Evolutionary conservation across 2,113 vertebrate species (phyloP).

Genomic region (Collichthys lucidus): DNA sequence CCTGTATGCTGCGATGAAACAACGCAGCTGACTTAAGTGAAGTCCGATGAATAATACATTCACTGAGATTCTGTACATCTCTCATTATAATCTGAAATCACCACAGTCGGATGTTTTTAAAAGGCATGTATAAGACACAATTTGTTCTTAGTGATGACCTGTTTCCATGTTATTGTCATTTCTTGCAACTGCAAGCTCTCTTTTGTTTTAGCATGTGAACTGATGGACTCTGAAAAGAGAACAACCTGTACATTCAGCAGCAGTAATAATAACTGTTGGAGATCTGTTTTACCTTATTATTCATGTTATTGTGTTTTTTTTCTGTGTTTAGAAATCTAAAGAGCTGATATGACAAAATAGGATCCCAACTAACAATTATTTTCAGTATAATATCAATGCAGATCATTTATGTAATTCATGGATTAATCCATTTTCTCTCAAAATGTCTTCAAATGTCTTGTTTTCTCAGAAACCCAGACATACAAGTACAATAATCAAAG

Average conservation of each 20-base stretch:
- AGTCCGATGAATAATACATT: constrained; percentile 69
- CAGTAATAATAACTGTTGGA: neutral
- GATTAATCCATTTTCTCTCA: neutral
- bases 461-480: neutral
- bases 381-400: neutral
- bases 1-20: constrained; percentile 25
- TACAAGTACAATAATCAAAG: too few relatives aligned
- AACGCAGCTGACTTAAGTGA: constrained; percentile 49
- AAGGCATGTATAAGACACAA: neutral
- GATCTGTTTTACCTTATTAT: neutral
- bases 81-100: constrained; percentile 30
- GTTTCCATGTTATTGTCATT: neutral
- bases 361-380: neutral
- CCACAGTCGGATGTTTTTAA: neutral
- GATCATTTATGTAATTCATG: neutral
- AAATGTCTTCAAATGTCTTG: neutral
- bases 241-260: too few relatives aligned
- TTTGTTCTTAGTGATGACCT: neutral
- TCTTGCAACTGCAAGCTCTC: neutral
- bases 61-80: constrained; percentile 31
- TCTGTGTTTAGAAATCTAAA: neutral
- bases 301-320: neutral
- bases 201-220: neutral
- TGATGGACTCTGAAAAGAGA: neutral
- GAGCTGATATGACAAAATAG: neutral